Conservation (phyloP, 2,888 invertebrate species). For the Agriopis leucophaearia region DNA sequence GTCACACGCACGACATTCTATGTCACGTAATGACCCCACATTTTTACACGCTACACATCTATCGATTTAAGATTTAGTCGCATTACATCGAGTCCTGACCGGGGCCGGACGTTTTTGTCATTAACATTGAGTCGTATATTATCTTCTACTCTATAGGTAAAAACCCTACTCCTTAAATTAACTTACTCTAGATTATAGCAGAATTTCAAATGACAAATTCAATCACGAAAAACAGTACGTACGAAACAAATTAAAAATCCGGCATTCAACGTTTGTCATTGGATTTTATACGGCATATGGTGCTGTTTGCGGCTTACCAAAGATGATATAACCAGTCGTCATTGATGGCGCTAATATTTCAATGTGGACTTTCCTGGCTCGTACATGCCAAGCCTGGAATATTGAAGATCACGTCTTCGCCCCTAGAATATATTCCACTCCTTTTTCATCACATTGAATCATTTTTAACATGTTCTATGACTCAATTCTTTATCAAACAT, state of each 20-base stretch:
- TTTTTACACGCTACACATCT: conserved; percentile 33
- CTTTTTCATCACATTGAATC: conserved; percentile 1
- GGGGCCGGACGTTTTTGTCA: not conserved
- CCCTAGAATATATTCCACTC: conserved; percentile 6
- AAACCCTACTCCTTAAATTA: too few relatives aligned
- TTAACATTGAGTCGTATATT: not conserved
- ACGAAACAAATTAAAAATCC: too few relatives aligned
- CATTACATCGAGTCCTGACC: not conserved
- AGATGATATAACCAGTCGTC: too few relatives aligned
- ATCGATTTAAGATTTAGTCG: conserved; percentile 2
- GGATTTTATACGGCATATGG: too few relatives aligned
- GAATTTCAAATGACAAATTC: too few relatives aligned
- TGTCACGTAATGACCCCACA: conserved; percentile 41
- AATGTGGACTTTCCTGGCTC: not conserved
- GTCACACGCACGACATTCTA: conserved; percentile 15
- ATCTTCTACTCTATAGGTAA: too few relatives aligned
- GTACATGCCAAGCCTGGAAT: not conserved
- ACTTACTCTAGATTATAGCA: too few relatives aligned
- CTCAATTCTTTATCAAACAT: conserved; percentile 9
- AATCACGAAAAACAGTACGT: too few relatives aligned
- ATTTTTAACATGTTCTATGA: not conserved
- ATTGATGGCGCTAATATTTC: too few relatives aligned
- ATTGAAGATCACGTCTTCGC: not conserved
- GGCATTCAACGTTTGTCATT: too few relatives aligned
- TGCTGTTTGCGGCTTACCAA: too few relatives aligned